A percentile compares a stretch with the other conserved stretches of the same genome.
phyloP scores from a whole-genome alignment of 2,888 invertebrate genomes.

The Drosophila setosimentum region DNA sequence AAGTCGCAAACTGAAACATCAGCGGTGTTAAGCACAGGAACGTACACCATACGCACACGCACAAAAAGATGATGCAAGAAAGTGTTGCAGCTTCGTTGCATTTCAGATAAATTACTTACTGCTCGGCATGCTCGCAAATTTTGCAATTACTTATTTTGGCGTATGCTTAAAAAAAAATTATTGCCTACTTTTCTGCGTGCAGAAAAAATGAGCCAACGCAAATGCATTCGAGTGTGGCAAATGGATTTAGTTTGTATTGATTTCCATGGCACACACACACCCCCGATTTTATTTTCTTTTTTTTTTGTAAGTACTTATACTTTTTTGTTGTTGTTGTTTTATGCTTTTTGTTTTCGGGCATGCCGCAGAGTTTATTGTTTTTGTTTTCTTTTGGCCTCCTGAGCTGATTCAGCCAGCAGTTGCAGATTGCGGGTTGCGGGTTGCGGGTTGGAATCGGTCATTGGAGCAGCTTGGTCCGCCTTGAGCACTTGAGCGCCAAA shows the following conservation, averaged over 20 bases:
- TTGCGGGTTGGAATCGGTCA: not conserved
- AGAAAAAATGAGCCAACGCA: slow-evolving; percentile 36
- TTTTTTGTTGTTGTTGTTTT: slow-evolving; percentile 9
- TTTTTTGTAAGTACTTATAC: slow-evolving; percentile 1
- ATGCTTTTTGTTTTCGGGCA: slow-evolving; percentile 42
- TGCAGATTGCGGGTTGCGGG: not conserved
- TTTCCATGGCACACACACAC: slow-evolving; percentile 46
- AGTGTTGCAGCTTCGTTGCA: slow-evolving; percentile 21
- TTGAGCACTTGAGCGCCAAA: slow-evolving; percentile 69
- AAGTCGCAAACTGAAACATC: slow-evolving; percentile 25
- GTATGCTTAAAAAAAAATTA: slow-evolving; percentile 15
- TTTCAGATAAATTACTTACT: slow-evolving; percentile 13
- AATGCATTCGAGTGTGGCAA: slow-evolving; percentile 53
- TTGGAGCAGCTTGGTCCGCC: slow-evolving; percentile 49
- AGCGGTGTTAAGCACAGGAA: slow-evolving; percentile 4
- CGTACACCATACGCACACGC: slow-evolving; percentile 2
- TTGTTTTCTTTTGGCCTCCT: slow-evolving; percentile 70
- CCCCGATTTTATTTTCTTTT: slow-evolving; percentile 5
- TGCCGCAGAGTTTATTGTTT: slow-evolving; percentile 73
- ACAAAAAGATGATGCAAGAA: not conserved
- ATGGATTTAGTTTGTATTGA: slow-evolving; percentile 61
- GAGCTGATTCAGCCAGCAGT: slow-evolving; percentile 36
- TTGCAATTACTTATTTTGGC: slow-evolving; percentile 27
- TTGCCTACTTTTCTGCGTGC: slow-evolving; percentile 63
- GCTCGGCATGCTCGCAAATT: slow-evolving; percentile 15